phyloP scores from a whole-genome alignment of 2,888 invertebrate species.

The Metopia argyrocephala region DNA sequence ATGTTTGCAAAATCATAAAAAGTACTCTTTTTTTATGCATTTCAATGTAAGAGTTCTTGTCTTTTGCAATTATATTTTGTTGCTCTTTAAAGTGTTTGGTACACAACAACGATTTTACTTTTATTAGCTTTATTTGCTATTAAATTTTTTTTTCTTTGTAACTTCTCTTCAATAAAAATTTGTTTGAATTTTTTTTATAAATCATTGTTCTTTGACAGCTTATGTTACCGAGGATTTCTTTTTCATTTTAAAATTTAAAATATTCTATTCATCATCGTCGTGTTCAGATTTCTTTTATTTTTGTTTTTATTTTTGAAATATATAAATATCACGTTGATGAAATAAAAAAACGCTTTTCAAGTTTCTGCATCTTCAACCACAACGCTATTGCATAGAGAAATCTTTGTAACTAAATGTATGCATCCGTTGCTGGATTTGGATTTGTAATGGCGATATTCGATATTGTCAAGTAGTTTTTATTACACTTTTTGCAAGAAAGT shows the following conservation, averaged over 20 bases:
- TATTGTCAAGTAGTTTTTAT: constrained; percentile 39
- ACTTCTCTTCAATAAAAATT: constrained; percentile 34
- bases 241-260: constrained; percentile 40
- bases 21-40: no score
- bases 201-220: constrained; percentile 28
- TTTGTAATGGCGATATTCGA: constrained; percentile 41
- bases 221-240: constrained; percentile 3
- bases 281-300: neutral
- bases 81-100: no score
- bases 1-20: no score
- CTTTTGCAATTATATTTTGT: no score
- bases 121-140: constrained; percentile 9
- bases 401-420: neutral
- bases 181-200: constrained; percentile 28
- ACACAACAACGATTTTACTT: no score
- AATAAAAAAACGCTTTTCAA: neutral
- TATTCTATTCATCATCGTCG: constrained; percentile 15
- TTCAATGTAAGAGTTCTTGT: no score
- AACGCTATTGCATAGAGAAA: constrained; percentile 5
- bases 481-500: no score
- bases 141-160: neutral
- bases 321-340: neutral
- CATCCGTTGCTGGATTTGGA: constrained; percentile 11
- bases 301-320: neutral
- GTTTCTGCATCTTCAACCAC: neutral